A percentile compares a stretch with the other conserved stretches of the same genome.
phyloP scores from a whole-genome alignment of 1,140 invertebrate genomes.

The Drosophila santomea region DNA sequence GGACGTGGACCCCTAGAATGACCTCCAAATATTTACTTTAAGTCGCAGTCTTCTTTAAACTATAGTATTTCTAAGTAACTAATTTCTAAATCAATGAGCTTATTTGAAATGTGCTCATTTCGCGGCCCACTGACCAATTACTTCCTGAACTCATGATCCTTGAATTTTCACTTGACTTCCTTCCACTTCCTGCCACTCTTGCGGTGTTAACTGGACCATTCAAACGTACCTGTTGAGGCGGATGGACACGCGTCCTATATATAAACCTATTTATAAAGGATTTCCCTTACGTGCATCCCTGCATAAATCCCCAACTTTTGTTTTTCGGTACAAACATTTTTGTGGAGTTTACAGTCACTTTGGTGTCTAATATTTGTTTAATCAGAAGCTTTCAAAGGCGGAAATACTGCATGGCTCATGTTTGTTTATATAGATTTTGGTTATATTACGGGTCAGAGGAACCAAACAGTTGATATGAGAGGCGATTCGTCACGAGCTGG shows the following conservation, averaged over 20 bases:
- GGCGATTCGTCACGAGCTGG: neutral
- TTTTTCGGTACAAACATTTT: neutral
- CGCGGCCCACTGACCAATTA: slow-evolving; percentile 23
- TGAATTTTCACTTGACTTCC: slow-evolving; percentile 7
- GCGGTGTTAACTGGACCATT: slow-evolving; percentile 38
- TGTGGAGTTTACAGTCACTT: neutral
- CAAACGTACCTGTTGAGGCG: slow-evolving; percentile 36
- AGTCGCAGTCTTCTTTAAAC: no score
- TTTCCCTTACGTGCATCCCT: slow-evolving; percentile 19
- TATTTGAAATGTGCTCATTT: slow-evolving; percentile 5
- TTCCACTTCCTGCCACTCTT: neutral
- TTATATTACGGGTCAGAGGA: no score
- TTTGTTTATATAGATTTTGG: neutral
- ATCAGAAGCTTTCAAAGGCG: neutral
- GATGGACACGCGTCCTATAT: neutral
- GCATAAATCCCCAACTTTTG: neutral
- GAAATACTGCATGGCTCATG: neutral
- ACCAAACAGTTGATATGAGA: neutral
- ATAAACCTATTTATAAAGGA: slow-evolving; percentile 5
- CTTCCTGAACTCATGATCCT: slow-evolving; percentile 1
- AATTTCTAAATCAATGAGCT: no score
- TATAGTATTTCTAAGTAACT: no score
- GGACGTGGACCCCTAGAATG: no score
- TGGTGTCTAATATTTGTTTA: slow-evolving; percentile 1
- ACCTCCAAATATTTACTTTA: no score